phyloP scores from a whole-genome alignment of 2,113 vertebrate species.

The Phocoena phocoena region DNA sequence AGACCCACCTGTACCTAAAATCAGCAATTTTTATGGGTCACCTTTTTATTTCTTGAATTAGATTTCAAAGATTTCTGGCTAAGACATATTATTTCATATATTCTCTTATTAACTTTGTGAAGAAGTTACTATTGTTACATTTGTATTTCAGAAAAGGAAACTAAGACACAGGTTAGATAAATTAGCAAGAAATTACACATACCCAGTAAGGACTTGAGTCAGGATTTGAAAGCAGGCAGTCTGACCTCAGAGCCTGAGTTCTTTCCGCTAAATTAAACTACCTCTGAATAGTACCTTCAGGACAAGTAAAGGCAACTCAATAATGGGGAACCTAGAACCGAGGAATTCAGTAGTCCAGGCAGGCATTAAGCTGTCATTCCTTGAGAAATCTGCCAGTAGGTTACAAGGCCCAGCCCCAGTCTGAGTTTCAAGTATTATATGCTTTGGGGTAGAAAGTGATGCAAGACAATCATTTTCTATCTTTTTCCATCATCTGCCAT shows the following conservation, averaged over 20 bases:
- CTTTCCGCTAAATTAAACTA: neutral
- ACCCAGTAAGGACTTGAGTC: neutral
- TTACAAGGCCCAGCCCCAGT: neutral
- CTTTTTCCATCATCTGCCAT: neutral
- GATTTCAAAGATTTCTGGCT: neutral
- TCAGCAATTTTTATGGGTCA: neutral
- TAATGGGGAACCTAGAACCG: neutral
- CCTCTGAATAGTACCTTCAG: neutral
- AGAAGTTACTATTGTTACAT: neutral
- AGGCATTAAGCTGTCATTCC: neutral
- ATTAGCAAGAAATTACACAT: neutral
- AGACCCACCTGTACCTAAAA: neutral
- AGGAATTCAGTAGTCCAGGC: neutral
- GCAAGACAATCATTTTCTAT: neutral
- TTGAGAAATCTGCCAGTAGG: neutral
- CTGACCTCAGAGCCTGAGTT: neutral
- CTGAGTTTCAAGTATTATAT: neutral
- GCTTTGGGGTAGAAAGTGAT: neutral
- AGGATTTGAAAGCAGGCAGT: neutral
- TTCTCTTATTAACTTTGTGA: neutral
- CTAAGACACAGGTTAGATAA: neutral
- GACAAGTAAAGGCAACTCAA: neutral
- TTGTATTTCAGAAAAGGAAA: neutral
- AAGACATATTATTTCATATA: neutral
- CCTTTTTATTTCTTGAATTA: neutral